Evolutionary conservation across 2,113 vertebrate genomes (phyloP).

Genomic region (Noctilio leporinus): DNA sequence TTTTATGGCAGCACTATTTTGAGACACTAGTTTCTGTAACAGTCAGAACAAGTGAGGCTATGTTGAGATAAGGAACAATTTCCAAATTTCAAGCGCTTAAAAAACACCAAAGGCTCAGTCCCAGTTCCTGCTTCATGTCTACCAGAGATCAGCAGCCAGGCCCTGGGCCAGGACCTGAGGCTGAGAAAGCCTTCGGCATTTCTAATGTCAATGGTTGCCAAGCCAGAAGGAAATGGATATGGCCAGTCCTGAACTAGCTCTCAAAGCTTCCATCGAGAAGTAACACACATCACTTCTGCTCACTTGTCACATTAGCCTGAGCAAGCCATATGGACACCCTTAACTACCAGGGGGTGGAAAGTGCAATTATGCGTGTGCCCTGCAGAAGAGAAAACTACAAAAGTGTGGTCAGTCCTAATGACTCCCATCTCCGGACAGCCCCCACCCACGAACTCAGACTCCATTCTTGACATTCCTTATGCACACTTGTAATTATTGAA

Average conservation of each 20-base stretch:
- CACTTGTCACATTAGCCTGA: neutral
- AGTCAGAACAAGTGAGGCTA: neutral
- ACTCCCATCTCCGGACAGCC: neutral
- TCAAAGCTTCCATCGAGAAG: neutral
- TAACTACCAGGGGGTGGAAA: neutral
- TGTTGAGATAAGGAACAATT: neutral
- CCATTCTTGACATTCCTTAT: neutral
- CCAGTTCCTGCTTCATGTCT: neutral
- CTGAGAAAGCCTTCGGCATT: neutral
- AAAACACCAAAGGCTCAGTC: neutral
- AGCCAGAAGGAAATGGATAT: neutral
- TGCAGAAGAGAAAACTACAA: neutral
- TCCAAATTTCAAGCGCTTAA: neutral
- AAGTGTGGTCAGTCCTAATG: neutral
- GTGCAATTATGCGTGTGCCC: neutral
- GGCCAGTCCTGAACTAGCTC: neutral
- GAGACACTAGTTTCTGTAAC: neutral
- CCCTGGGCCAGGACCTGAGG: neutral
- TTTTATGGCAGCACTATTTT: neutral
- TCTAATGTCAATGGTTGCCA: neutral
- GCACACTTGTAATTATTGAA: neutral
- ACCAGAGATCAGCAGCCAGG: neutral
- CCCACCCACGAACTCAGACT: neutral
- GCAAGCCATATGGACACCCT: neutral
- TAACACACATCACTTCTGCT: neutral